Conservation (phyloP, 2,113 vertebrate genomes). For the Lepisosteus oculatus region DNA sequence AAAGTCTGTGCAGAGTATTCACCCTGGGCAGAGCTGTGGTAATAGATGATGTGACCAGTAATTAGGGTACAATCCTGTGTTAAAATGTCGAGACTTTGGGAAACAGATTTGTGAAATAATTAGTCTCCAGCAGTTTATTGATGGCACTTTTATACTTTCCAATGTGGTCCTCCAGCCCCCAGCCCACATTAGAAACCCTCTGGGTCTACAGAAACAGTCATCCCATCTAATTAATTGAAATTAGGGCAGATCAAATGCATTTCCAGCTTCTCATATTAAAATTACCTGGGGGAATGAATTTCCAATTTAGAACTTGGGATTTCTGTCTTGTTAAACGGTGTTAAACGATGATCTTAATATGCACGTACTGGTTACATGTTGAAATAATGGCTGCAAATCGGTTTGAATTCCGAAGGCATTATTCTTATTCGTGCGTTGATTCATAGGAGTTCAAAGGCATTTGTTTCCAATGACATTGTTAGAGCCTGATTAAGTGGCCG, state of each 20-base stretch:
- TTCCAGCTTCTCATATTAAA: slow-evolving; percentile 75
- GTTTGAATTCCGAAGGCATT: slow-evolving; percentile 57
- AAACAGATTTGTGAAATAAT: slow-evolving; percentile 71
- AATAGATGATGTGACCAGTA: slow-evolving; percentile 74
- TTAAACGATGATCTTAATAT: slow-evolving; percentile 66
- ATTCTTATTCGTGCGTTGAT: slow-evolving; percentile 57
- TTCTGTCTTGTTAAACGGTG: slow-evolving; percentile 64
- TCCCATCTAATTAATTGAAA: slow-evolving; percentile 79
- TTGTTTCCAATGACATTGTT: slow-evolving; percentile 25
- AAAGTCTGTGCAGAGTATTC: slow-evolving; percentile 46
- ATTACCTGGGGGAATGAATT: slow-evolving; percentile 74
- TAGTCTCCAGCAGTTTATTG: slow-evolving; percentile 76
- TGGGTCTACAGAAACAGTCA: slow-evolving; percentile 72
- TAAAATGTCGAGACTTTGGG: slow-evolving; percentile 73
- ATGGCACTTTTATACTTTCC: slow-evolving; percentile 70
- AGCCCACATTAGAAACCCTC: slow-evolving; percentile 60
- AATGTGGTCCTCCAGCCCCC: slow-evolving; percentile 61
- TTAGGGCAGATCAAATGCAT: slow-evolving; percentile 78
- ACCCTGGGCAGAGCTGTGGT: slow-evolving; percentile 54
- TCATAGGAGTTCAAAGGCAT: slow-evolving; percentile 46
- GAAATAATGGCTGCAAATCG: slow-evolving; percentile 51
- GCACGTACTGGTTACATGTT: slow-evolving; percentile 53
- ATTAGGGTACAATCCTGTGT: slow-evolving; percentile 68
- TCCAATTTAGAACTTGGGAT: slow-evolving; percentile 78
- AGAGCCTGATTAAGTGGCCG: slow-evolving; percentile 42